phyloP scores from a whole-genome alignment of 2,888 invertebrate species.

The Epirrita christyi region DNA sequence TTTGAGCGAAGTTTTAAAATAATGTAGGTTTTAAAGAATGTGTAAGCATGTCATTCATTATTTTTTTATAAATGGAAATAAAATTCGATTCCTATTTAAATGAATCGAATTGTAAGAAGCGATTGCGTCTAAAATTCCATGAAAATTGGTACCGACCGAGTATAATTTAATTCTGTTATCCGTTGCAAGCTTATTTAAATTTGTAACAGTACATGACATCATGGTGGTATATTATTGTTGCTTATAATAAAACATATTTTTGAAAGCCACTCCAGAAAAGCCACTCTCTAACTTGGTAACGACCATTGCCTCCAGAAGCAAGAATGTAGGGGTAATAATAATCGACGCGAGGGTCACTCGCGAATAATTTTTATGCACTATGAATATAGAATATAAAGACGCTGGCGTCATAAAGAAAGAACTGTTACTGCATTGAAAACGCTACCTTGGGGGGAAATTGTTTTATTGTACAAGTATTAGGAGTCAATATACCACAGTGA shows the following conservation, averaged over 20 bases:
- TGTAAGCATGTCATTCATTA: no score
- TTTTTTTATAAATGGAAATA: no score
- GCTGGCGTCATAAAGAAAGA: constrained; percentile 64
- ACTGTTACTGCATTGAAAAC: constrained; percentile 69
- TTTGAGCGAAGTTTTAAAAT: no score
- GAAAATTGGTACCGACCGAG: constrained; percentile 2
- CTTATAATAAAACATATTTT: no score
- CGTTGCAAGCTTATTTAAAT: not conserved
- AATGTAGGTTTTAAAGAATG: no score
- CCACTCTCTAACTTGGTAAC: no score
- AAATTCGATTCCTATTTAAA: not conserved
- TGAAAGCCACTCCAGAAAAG: no score
- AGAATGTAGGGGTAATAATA: no score
- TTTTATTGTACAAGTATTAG: constrained; percentile 59
- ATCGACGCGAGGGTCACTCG: no score
- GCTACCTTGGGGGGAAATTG: constrained; percentile 54
- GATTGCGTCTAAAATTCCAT: constrained; percentile 4
- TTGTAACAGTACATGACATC: not conserved
- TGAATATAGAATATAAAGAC: no score
- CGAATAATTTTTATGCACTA: constrained; percentile 75
- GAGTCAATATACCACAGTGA: constrained; percentile 21
- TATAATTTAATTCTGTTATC: constrained; percentile 9
- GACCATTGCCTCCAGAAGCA: no score
- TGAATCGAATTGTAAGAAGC: not conserved
- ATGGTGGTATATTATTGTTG: not conserved